Base-by-base conservation (phyloP, 2,797 vertebrate genomes). In the Chaetodon trifasciatus region DNA sequence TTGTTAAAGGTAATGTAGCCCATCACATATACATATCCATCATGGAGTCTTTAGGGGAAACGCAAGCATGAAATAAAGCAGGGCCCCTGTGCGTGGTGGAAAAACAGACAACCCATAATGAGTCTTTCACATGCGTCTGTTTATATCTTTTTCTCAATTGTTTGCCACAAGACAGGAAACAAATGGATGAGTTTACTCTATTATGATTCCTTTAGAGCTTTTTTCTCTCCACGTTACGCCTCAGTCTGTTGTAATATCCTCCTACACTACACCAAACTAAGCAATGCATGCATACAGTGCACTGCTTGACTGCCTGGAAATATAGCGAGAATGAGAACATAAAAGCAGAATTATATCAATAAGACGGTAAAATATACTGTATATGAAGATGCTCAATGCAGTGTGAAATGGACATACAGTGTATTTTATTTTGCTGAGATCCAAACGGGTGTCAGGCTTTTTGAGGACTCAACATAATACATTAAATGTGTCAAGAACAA, bases 51-150 rank as follows among this genome's bases (percentile, higher is more conserved):
- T 81, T 73, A 83, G 58, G 73, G 69, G 49, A 63, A 62, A 72
- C 61, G 37, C 11, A 10, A 74, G 76, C 69, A 75, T 78, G 76
- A 83, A 80, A 86, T 86, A 69, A 73, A 78, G 82, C 52, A 13
- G 52, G 69, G n/a, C 23, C 68, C 70, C 57, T 32, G 60, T 32
- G 70, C 67, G 52, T 23, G 32, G 55, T 24, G 19, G 13, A n/a
- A 42, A 56, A 64, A 74, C 50, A 72, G 78, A 79, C 78, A 81
- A 49, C 28, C 50, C 19, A 64, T 1, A 56, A 79, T 76, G 66
- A 70, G 16, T 68, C 17, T 67, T 81, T 82, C n/a, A 46, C 42
- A 55, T 37, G 28, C 62, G 40, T 76, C 52, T 79, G 32, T 79
- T 74, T 63, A 13, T 64, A 52, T 70, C 12, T 77, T 69, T 62